Evolutionary conservation across 1,140 invertebrate genomes (phyloP).

Genomic region (Trachymyrmex cornetzi): DNA sequence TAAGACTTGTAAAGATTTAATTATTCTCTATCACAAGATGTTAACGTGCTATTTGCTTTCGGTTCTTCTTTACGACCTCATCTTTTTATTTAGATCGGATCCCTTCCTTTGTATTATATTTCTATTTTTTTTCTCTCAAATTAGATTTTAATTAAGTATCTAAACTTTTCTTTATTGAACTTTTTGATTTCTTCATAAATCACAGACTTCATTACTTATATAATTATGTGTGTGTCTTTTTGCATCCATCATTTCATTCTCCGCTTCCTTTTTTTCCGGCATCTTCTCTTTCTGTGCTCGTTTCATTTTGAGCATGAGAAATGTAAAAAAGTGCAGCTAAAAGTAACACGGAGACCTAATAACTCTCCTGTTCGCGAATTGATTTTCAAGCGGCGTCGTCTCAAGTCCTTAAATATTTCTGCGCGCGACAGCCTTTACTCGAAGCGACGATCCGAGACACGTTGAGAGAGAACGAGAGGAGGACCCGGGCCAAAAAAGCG

Average conservation of each 20-base stretch:
- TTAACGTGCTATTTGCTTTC: background rate
- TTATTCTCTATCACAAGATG: background rate
- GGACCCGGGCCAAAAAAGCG: constrained; percentile 10
- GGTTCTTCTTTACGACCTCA: background rate
- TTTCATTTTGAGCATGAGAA: background rate
- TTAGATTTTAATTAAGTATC: background rate
- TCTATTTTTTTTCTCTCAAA: background rate
- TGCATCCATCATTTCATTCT: background rate
- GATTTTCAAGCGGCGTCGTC: constrained; percentile 42
- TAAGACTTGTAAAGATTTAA: background rate
- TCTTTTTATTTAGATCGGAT: background rate
- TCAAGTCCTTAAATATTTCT: constrained; percentile 55
- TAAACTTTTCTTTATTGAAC: background rate
- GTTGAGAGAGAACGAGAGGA: constrained; percentile 29
- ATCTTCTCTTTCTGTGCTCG: background rate
- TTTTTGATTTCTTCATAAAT: background rate
- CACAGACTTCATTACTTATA: background rate
- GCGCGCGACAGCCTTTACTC: constrained; percentile 45
- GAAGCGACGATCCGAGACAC: constrained; percentile 32
- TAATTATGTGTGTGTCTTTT: background rate
- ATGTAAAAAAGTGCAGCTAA: background rate
- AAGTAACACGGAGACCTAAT: constrained; percentile 27
- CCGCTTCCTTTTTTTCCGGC: background rate
- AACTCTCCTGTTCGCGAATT: constrained; percentile 27
- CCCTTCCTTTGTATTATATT: background rate